Evolutionary conservation across 2,797 vertebrate species (phyloP).

Genomic region (Syngnathus acus): DNA sequence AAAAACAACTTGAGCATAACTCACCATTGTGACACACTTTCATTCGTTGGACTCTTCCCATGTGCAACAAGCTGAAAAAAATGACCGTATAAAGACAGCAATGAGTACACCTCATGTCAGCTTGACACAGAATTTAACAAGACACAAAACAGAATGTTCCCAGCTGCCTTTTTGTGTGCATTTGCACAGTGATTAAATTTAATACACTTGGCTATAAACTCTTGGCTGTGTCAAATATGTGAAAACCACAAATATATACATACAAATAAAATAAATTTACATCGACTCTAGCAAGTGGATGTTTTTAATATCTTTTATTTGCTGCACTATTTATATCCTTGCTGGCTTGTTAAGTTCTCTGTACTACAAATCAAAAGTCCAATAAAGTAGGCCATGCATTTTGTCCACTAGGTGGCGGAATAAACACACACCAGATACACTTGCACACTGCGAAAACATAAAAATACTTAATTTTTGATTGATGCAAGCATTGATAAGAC

Average conservation of each 20-base stretch:
- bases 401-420: constrained; percentile 54
- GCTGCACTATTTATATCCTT: background rate
- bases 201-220: background rate
- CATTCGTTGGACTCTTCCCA: background rate
- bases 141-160: constrained; percentile 1
- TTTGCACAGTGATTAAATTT: background rate
- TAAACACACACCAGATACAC: constrained; percentile 4
- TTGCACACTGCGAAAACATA: background rate
- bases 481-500: background rate
- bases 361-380: background rate
- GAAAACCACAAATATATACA: too few species aligned
- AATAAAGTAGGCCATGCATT: background rate
- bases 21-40: background rate
- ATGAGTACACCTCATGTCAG: background rate
- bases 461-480: background rate
- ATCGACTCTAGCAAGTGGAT: background rate
- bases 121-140: background rate
- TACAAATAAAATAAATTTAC: too few species aligned
- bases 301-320: background rate
- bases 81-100: constrained; percentile 1
- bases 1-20: background rate
- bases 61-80: background rate
- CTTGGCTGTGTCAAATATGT: background rate
- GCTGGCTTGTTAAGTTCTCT: background rate
- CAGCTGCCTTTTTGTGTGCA: background rate